Base-by-base conservation (phyloP, 2,888 invertebrate genomes). In the Drosophila ustulata region DNA sequence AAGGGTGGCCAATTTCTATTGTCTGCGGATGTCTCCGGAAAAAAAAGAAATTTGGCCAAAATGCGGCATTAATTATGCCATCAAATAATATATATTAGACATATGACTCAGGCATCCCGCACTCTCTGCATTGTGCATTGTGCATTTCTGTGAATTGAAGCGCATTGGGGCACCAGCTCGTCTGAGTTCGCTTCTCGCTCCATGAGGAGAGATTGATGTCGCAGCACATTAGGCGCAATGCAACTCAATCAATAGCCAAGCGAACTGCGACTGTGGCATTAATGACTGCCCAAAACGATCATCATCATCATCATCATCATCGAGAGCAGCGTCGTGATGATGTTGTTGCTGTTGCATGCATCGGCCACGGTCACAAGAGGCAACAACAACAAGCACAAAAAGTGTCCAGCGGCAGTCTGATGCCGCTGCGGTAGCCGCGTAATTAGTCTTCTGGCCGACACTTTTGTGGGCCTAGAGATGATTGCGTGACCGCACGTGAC, bases 401-500 rank as follows among this genome's bases (percentile, higher is more conserved):
- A 47, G 43, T 56, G 32, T 53, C 51, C 69, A 52, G 46, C 34
- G 41, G 30, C 62, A 47, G 50, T 11, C 25, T 18, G 30, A 47
- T 28, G 57, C 18, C 53, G 39, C 56, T 66, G 61, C 73, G 78
- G 84, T 73, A 79, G 78, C 69, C 65, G 80, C 84, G 85, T 84
- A 84, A 90, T 89, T 89, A 89, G 89, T 89, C 89, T 90, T 80
- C 80, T 82, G 75, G 75, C 78, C 89, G 89, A 87, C 89, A 89
- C 89, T 90, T 77, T 76, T 67, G 61, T 67, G 64, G 26, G 50
- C 50, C 58, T 71, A 75, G 74, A 50, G 70, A 65, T 80, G 78
- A 23, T 11, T 46, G 41, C 75, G 75, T 78, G 75, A 71, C 18
- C 34, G 30, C 25, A 9, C 49, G 47, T 56, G 57, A 52, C 74